Evolutionary conservation across 2,888 invertebrate species (phyloP), one percentile per base, ranked within the genome.

Genomic region (Rotaria sp.): DNA sequence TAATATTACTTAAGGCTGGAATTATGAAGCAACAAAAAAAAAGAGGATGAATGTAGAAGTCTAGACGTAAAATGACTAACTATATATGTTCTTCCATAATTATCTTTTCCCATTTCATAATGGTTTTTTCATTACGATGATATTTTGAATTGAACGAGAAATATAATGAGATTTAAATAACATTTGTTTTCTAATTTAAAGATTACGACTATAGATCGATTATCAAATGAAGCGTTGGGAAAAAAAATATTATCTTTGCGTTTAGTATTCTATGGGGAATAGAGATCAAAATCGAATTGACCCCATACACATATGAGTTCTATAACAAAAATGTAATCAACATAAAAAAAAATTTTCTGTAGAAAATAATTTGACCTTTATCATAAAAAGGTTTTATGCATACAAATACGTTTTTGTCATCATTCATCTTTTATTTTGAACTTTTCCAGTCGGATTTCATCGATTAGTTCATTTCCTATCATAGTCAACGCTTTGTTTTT

Each of bases 61-160:
- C 67, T 67, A 67, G 67, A 67, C 67, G 67, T 67, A 15, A 67
- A 67, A 67, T 67, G 67, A 67, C 35, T 35, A 67, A 67, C 18
- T n/a, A 67, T 67, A 15, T n/a, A 21, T 67, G 38, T 21, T 35
- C 21, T 67, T 67, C 38, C 30, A 30, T 59, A 59, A 59, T 59
- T 59, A 59, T 59, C 59, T 59, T 59, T 30, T 59, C 30, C 59
- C 30, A 59, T 59, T 59, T 59, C 55, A 55, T 55, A 26, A 55
- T 55, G 26, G 26, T 7, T 10, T 59, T 55, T 55, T 55, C 15
- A 59, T 59, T 59, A 30, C 13, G 30, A 59, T 30, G 30, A 59
- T 30, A 59, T 59, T n/a, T 59, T 11, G 30, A 59, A 30, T 59
- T 59, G 35, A 67, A 67, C 67, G 21, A 18, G 15, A 18, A 35